These are phyloP conservation scores for Oscheius onirici DNA, from an alignment of 2,888 invertebrate genomes.

Conservation along the genomic window DNA sequence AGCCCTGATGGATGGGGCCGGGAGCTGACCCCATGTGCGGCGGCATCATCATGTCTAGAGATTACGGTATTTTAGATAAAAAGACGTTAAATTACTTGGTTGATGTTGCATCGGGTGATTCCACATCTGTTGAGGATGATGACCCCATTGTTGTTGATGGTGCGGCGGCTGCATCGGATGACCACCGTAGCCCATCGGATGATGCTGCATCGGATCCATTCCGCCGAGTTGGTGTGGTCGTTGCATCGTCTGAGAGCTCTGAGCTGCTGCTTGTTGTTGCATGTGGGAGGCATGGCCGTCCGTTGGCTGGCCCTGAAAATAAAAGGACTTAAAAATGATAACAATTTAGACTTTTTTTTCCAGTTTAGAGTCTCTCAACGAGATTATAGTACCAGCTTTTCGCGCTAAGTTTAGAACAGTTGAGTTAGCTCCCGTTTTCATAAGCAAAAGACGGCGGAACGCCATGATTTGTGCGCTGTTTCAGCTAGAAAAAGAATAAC, in stretches of 20 bases:
- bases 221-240: conserved; percentile 36
- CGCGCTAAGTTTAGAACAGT: too few species aligned
- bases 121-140: conserved; percentile 26
- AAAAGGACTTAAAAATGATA: too few species aligned
- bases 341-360: too few species aligned
- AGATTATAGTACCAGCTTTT: too few species aligned
- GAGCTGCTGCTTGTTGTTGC: neutral
- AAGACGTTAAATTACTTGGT: neutral
- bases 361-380: too few species aligned
- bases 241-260: conserved; percentile 3
- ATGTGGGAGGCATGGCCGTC: neutral
- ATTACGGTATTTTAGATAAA: neutral
- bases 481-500: too few species aligned
- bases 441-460: too few species aligned
- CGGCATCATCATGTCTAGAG: conserved; percentile 46
- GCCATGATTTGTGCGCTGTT: too few species aligned
- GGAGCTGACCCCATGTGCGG: conserved; percentile 23
- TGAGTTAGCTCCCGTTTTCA: too few species aligned
- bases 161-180: conserved; percentile 11
- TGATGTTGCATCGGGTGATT: conserved; percentile 16
- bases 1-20: conserved; percentile 31
- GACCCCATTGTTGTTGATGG: conserved; percentile 16
- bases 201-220: conserved; percentile 14
- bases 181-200: conserved; percentile 5
- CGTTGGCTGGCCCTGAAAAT: neutral